phyloP scores from a whole-genome alignment of 2,797 vertebrate species.

The Fringilla coelebs region DNA sequence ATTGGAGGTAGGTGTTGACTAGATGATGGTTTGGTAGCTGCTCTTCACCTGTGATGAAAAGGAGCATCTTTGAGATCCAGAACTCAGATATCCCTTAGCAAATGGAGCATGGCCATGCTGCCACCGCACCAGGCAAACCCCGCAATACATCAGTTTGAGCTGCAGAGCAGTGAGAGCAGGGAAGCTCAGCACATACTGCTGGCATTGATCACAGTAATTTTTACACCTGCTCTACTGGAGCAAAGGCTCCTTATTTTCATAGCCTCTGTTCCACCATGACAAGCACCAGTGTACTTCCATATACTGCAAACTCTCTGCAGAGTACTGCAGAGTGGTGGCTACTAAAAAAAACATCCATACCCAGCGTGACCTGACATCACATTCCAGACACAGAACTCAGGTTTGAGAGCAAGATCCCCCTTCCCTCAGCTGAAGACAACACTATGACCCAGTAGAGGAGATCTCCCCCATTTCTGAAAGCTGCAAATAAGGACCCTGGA shows the following conservation, averaged over 20 bases:
- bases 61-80: neutral
- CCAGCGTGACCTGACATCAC: neutral
- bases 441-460: neutral
- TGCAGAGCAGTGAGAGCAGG: neutral
- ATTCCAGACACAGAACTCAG: neutral
- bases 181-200: neutral
- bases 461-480: neutral
- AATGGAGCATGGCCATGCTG: neutral
- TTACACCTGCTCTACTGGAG: neutral
- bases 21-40: neutral
- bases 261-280: neutral
- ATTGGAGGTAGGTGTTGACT: neutral
- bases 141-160: neutral
- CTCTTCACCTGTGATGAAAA: neutral
- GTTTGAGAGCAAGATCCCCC: neutral
- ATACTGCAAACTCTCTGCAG: neutral
- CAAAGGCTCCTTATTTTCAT: neutral
- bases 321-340: neutral
- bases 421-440: neutral
- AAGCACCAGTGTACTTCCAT: neutral
- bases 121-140: neutral
- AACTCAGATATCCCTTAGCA: neutral
- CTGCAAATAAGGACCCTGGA: neutral
- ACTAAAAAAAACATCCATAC: neutral
- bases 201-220: neutral